Conservation (phyloP, 2,797 vertebrate genomes). For the Pipistrellus nathusii region DNA sequence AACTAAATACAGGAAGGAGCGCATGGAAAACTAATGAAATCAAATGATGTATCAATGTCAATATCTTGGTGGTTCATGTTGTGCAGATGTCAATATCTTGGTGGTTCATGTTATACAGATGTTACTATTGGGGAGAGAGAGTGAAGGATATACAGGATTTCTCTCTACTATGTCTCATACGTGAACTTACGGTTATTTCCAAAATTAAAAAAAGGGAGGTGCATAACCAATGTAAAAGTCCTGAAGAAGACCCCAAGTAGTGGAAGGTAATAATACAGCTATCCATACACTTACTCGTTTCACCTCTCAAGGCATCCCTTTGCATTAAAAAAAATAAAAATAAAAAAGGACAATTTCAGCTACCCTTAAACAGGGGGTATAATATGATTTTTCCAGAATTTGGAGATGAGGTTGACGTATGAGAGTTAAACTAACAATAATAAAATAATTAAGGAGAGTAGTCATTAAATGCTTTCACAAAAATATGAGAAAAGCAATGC, state of each 20-base stretch:
- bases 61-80: not conserved
- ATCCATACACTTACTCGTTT: not conserved
- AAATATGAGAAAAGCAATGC: not conserved
- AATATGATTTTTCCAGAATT: constrained; percentile 2
- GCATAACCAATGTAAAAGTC: not conserved
- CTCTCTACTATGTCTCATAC: not conserved
- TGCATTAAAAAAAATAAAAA: constrained; percentile 31
- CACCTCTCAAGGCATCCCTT: not conserved
- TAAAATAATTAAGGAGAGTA: constrained; percentile 4
- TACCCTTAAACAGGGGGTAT: not conserved
- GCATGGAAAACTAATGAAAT: not conserved
- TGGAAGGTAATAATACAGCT: not conserved
- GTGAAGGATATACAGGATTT: not conserved
- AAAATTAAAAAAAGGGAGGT: not conserved
- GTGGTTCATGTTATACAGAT: not conserved
- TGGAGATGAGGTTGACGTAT: not conserved
- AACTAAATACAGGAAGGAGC: not conserved
- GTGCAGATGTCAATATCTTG: not conserved
- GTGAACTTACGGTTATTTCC: not conserved
- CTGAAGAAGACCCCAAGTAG: not conserved
- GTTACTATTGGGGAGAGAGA: not conserved
- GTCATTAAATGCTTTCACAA: not conserved
- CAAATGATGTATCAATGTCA: not conserved
- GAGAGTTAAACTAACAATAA: constrained; percentile 31
- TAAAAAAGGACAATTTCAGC: not conserved